These are phyloP conservation scores for Pseudomyrmex pallidus DNA, from an alignment of 1,140 invertebrate species.

Conservation along the genomic window DNA sequence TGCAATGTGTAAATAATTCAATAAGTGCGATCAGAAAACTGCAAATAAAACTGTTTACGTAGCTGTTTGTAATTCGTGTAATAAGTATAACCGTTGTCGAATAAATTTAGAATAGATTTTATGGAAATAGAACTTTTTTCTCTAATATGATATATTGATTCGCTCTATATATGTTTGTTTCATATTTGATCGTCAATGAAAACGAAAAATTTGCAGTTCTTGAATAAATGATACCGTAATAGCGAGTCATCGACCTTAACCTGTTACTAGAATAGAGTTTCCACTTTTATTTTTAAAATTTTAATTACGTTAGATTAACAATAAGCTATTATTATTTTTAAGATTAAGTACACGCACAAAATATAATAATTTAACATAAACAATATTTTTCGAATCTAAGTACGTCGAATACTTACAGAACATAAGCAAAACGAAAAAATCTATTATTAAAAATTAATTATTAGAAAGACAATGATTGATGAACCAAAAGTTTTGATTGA, in stretches of 20 bases:
- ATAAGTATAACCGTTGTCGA: background rate
- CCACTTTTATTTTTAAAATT: background rate
- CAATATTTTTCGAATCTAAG: background rate
- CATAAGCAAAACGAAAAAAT: too few relatives aligned
- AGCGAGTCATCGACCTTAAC: background rate
- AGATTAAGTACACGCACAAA: background rate
- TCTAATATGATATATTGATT: background rate
- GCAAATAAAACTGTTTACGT: background rate
- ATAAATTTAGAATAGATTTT: background rate
- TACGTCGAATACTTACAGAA: background rate
- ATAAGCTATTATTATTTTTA: background rate
- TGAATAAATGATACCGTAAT: constrained; percentile 5
- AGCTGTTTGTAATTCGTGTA: background rate
- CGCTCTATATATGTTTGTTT: background rate
- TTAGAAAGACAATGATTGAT: too few relatives aligned
- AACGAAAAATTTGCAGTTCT: background rate
- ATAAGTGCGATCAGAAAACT: background rate
- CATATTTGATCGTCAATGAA: background rate
- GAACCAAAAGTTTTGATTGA: too few relatives aligned
- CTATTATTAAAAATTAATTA: too few relatives aligned
- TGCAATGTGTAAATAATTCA: background rate
- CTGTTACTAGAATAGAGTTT: background rate
- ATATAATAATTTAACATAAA: background rate
- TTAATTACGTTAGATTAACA: background rate
- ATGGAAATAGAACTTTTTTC: background rate